Conservation (phyloP, 2,888 invertebrate genomes). For the Plagiodera versicolora region DNA sequence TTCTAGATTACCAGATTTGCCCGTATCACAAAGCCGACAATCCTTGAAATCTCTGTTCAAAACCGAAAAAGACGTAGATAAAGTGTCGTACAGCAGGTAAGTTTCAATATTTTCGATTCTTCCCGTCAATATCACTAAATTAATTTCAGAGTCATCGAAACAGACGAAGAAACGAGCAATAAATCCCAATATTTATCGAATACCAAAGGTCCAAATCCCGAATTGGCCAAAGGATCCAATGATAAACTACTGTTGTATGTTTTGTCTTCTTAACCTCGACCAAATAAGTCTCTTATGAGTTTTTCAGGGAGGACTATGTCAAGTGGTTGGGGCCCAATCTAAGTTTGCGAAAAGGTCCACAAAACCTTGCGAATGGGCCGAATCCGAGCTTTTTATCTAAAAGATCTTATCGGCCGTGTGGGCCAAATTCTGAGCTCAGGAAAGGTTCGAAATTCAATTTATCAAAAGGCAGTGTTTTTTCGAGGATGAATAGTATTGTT, state of each 20-base stretch:
- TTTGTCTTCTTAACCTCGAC: too few species aligned
- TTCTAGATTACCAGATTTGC: conserved; percentile 31
- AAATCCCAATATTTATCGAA: conserved; percentile 61
- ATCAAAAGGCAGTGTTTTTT: conserved; percentile 80
- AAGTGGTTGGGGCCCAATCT: conserved; percentile 83
- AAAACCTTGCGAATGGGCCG: conserved; percentile 59
- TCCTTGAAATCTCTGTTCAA: conserved; percentile 52
- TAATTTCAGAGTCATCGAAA: conserved; percentile 42
- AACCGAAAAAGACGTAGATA: conserved; percentile 46
- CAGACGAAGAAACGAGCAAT: conserved; percentile 56
- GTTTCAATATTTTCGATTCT: not conserved
- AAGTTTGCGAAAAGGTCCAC: conserved; percentile 59
- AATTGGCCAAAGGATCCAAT: conserved; percentile 76
- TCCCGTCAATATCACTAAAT: too few species aligned
- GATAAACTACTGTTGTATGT: conserved; percentile 78
- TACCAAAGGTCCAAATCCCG: conserved; percentile 70
- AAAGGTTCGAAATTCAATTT: conserved; percentile 73
- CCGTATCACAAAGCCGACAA: conserved; percentile 51
- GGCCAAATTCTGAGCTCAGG: conserved; percentile 67
- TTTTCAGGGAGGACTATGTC: conserved; percentile 81
- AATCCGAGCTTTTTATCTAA: conserved; percentile 48
- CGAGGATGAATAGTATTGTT: conserved; percentile 61
- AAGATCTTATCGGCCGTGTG: conserved; percentile 61
- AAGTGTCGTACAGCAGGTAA: conserved; percentile 28
- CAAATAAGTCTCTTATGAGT: too few species aligned